Evolutionary conservation across 2,797 vertebrate species (phyloP).

Genomic region (Champsocephalus gunnari): DNA sequence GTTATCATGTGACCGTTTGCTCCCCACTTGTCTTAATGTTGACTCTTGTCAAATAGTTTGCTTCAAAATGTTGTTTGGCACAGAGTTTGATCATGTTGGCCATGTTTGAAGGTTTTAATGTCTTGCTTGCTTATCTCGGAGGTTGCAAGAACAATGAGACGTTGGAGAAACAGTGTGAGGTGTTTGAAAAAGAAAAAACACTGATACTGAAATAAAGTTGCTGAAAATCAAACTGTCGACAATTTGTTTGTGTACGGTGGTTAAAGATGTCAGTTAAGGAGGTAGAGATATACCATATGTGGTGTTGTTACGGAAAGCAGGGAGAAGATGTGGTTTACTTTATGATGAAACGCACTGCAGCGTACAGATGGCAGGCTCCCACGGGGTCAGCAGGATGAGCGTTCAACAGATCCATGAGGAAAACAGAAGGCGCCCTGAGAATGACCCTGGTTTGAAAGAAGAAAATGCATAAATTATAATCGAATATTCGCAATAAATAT

Average conservation of each 20-base stretch:
- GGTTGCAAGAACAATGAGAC: conserved; percentile 71
- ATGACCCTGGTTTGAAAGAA: too few relatives aligned
- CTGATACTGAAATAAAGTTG: conserved; percentile 86
- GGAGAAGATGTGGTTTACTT: background rate
- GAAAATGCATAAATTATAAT: too few relatives aligned
- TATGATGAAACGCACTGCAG: background rate
- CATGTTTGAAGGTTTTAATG: conserved; percentile 71
- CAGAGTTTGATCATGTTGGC: conserved; percentile 59
- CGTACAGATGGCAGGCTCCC: background rate
- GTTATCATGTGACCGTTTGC: conserved; percentile 67
- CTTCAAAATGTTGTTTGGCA: conserved; percentile 71
- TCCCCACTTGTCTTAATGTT: conserved; percentile 73
- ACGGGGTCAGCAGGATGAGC: too few relatives aligned
- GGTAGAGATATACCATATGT: background rate
- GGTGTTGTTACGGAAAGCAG: background rate
- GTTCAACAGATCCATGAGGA: too few relatives aligned
- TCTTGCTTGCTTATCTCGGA: conserved; percentile 76
- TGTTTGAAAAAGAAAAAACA: conserved; percentile 81
- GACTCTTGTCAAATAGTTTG: conserved; percentile 73
- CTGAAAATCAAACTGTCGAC: conserved; percentile 61
- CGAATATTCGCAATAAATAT: too few relatives aligned
- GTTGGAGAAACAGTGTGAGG: conserved; percentile 77
- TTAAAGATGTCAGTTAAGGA: background rate
- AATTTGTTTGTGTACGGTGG: background rate
- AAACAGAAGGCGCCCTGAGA: too few relatives aligned